phyloP scores from a whole-genome alignment of 2,113 vertebrate genomes.

The Actenoides lindsayi region DNA sequence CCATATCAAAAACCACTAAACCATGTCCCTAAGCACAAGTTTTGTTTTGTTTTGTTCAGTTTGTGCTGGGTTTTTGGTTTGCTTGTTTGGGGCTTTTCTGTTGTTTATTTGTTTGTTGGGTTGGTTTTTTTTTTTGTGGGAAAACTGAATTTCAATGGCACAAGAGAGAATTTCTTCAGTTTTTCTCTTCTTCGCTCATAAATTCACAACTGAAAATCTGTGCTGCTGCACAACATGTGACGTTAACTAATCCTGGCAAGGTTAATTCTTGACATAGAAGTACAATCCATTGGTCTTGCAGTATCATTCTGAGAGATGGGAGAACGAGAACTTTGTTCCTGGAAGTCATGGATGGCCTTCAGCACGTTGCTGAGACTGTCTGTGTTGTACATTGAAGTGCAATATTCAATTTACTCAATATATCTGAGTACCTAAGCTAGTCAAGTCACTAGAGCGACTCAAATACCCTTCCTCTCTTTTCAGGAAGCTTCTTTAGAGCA shows the following conservation, averaged over 20 bases:
- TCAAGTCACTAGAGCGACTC: background rate
- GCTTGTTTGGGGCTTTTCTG: background rate
- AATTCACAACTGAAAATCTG: background rate
- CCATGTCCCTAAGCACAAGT: too few relatives aligned
- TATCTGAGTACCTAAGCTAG: background rate
- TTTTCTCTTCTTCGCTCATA: background rate
- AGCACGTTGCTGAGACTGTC: background rate
- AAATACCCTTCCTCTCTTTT: background rate
- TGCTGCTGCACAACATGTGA: background rate
- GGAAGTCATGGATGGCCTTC: background rate
- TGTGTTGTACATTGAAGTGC: background rate
- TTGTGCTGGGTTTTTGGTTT: background rate
- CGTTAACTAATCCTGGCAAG: background rate
- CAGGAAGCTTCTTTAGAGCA: background rate
- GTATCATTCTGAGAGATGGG: background rate
- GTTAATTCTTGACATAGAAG: background rate
- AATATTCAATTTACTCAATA: background rate
- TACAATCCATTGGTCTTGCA: background rate
- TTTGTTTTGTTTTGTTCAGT: background rate
- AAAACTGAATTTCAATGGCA: background rate
- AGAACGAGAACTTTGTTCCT: background rate
- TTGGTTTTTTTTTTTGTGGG: background rate
- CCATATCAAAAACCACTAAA: too few relatives aligned
- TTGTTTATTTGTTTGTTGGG: background rate
- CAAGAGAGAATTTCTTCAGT: background rate